Percentiles rank a stretch among this genome's conserved stretches.
phyloP scores from a whole-genome alignment of 2,113 vertebrate species.

The Megaleporinus macrocephalus region DNA sequence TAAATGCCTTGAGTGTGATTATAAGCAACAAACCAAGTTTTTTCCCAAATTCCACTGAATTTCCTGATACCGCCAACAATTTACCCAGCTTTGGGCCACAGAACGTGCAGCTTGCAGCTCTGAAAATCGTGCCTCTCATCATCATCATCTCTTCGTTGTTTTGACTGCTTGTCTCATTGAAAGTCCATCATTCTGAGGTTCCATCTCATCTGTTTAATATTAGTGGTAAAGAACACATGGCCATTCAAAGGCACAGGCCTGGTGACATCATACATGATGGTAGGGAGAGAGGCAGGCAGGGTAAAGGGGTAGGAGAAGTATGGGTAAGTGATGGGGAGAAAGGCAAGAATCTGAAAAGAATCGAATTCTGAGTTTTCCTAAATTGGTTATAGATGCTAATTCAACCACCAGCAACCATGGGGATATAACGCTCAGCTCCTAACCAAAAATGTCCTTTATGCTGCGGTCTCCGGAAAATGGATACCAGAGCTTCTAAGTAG shows the following conservation, averaged over 20 bases:
- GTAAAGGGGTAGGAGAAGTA: constrained; percentile 17
- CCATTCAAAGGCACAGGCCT: constrained; percentile 78
- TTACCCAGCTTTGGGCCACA: constrained; percentile 9
- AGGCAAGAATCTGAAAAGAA: neutral
- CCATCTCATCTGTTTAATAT: constrained; percentile 84
- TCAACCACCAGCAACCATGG: neutral
- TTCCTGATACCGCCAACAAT: constrained; percentile 30
- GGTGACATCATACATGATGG: constrained; percentile 81
- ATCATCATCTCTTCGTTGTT: constrained; percentile 78
- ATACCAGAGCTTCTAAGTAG: too few species aligned
- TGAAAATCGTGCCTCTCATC: constrained; percentile 74
- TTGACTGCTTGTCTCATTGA: constrained; percentile 81
- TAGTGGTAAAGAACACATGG: constrained; percentile 83
- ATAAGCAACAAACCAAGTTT: constrained; percentile 12
- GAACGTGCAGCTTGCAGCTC: constrained; percentile 33
- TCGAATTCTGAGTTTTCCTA: constrained; percentile 1
- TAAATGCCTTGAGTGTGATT: constrained; percentile 4
- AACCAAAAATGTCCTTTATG: neutral
- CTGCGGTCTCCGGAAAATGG: too few species aligned
- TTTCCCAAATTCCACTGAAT: constrained; percentile 20
- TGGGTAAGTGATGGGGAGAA: neutral
- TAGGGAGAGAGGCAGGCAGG: constrained; percentile 60
- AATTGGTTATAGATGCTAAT: neutral
- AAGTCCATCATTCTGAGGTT: constrained; percentile 81
- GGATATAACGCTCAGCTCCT: neutral